Conservation (phyloP, 2,797 vertebrate species). For the Bradypus variegatus region DNA sequence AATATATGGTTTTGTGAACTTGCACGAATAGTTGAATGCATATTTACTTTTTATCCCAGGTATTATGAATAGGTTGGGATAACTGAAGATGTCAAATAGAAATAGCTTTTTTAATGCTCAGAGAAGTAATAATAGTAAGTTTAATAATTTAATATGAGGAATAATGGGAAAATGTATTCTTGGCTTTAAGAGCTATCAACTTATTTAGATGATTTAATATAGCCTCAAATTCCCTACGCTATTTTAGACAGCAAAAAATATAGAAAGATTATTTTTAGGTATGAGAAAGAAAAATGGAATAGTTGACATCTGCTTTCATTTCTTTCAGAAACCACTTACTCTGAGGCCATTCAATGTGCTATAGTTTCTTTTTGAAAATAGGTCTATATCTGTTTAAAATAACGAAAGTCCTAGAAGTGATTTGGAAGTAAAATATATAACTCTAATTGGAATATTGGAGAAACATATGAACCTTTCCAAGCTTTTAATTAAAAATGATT, state of each 20-base stretch:
- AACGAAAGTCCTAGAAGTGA: conserved; percentile 34
- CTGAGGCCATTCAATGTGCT: conserved; percentile 34
- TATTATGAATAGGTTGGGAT: not conserved
- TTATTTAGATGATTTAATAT: conserved; percentile 10
- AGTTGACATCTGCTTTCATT: conserved; percentile 20
- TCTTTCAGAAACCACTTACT: conserved; percentile 45
- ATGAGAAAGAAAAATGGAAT: not conserved
- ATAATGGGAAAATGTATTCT: conserved; percentile 26
- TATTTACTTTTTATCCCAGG: conserved; percentile 4
- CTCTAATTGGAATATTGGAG: not conserved
- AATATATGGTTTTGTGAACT: not conserved
- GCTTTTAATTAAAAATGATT: conserved; percentile 1
- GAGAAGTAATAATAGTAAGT: not conserved
- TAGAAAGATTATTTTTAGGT: conserved; percentile 54
- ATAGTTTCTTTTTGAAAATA: conserved; percentile 44
- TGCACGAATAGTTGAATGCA: not conserved
- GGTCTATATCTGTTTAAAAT: conserved; percentile 45
- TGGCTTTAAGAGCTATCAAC: conserved; percentile 14
- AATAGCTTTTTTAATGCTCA: not conserved
- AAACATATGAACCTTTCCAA: not conserved
- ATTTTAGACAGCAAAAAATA: conserved; percentile 38
- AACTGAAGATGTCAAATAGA: conserved; percentile 23
- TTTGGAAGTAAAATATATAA: conserved; percentile 40
- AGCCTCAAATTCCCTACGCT: conserved; percentile 37
- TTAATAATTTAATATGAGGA: conserved; percentile 33